Evolutionary conservation across 2,888 invertebrate genomes (phyloP), one percentile per base, ranked within the genome.

Genomic region (Ceratothoa steindachneri): DNA sequence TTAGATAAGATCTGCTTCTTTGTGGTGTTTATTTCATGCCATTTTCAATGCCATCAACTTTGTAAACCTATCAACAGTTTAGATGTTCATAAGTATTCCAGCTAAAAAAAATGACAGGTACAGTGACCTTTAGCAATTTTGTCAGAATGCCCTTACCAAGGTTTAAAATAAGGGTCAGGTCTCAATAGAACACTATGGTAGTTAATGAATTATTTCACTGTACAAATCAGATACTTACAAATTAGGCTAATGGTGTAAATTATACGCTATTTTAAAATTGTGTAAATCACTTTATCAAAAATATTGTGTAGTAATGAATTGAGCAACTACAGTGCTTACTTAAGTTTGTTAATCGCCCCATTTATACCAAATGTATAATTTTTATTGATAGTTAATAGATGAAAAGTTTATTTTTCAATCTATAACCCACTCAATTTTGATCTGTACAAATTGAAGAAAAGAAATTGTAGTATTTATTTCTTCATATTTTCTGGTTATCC

Each of bases 181-280:
- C 60, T 60, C 27, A 15, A 24, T 60, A 60, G 60, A 24, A 7
- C 27, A 24, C 60, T 24, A 60, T 51, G 19, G 60, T 60, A 60
- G 60, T 60, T 60, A 60, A 60, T 60, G 60, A 60, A 41, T 60
- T 60, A 60, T 60, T 24, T 60, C 41, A 60, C 24, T 60, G 60
- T 60, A 60, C 60, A 60, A 60, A 60, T 60, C 60, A 60, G 60
- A 60, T 60, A 60, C 60, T 60, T 60, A 60, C 60, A 60, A 60
- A 60, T 60, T 60, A 60, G 24, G 60, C 60, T 60, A 60, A 60
- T 24, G 12, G 12, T 60, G 60, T 60, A 60, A 60, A 60, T 60
- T 60, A 60, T 60, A 7, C 24, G 27, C 41, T 41, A 41, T 41
- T 41, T 41, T 41, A 41, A 41, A 41, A 41, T 41, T 15, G 41